Base-by-base conservation (phyloP, 2,113 vertebrate species). In the Muntiacus reevesi region DNA sequence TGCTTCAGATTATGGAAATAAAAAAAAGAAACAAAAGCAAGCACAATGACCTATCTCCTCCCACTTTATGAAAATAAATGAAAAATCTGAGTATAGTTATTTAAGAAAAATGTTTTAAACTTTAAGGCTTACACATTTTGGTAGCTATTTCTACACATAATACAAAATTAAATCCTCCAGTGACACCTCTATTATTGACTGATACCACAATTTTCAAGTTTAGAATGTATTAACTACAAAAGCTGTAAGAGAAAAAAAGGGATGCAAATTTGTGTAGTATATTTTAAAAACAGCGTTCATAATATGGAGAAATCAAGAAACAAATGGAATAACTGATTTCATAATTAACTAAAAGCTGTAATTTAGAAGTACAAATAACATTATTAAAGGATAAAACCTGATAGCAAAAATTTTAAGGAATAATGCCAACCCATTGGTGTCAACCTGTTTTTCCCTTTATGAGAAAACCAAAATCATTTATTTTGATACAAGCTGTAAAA, bases 91-190 rank as follows among this genome's bases (percentile, higher is more conserved):
- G 25, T 84, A 89, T 47, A 91, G 6, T 57, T 84, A 94, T 85
- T 94, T 96, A 97, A 89, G 54, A 59, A 87, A 93, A 59, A 59
- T 45, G 13, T 79, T 60, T 95, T 45, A 78, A 94, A 74, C 36
- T 60, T 96, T 94, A 93, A 96, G 93, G 91, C 95, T 98, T 96
- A 94, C 5, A 95, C 28, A 94, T 40, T 93, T 96, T 79, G 89
- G 60, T 89, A 94, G 87, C 83, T 96, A 94, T 43, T 71, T 94
- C 23, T 96, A 96, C 89, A 97, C 33, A 84, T 81, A 97, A 95
- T 94, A 87, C 33, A 97, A 98, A 98, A 93, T 93, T 94, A 98
- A 94, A 95, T 89, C 71, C 17, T 97, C 96, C 94, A 98, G 79
- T 97, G 95, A 97, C 52, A 93, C 28, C 47, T 97, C 86, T 89